These are phyloP conservation scores for Congeria kusceri DNA, from an alignment of 2,888 invertebrate genomes.

Conservation along the genomic window DNA sequence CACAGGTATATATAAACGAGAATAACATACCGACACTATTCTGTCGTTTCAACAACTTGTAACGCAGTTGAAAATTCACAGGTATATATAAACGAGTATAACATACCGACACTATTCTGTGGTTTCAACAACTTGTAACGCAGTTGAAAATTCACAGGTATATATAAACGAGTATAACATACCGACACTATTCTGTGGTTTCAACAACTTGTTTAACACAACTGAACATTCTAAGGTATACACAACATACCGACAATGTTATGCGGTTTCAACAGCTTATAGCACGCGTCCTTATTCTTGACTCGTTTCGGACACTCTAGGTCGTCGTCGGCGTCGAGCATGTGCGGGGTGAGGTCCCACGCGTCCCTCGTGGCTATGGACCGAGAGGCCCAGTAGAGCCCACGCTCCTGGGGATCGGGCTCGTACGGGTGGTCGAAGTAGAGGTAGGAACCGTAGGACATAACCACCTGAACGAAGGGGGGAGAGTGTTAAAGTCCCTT, in stretches of 20 bases:
- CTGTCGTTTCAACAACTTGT: too few relatives aligned
- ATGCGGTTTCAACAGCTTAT: slow-evolving; percentile 72
- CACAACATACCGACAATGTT: slow-evolving; percentile 78
- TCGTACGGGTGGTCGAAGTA: slow-evolving; percentile 82
- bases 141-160: too few relatives aligned
- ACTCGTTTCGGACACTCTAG: slow-evolving; percentile 64
- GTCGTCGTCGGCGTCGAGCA: slow-evolving; percentile 65
- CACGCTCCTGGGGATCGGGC: slow-evolving; percentile 80
- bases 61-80: too few relatives aligned
- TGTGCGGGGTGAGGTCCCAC: slow-evolving; percentile 75
- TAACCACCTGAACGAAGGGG: slow-evolving; percentile 71
- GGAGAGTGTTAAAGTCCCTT: background rate
- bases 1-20: too few relatives aligned
- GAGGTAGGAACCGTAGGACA: slow-evolving; percentile 75
- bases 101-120: too few relatives aligned
- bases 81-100: too few relatives aligned
- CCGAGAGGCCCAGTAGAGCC: slow-evolving; percentile 82
- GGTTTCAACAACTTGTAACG: too few relatives aligned
- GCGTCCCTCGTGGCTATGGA: slow-evolving; percentile 75
- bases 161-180: too few relatives aligned
- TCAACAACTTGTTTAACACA: too few relatives aligned
- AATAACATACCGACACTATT: too few relatives aligned
- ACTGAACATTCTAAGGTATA: background rate
- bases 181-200: too few relatives aligned
- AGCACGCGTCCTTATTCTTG: slow-evolving; percentile 65